Conservation (phyloP, 2,888 invertebrate genomes). For the Galeruca laticollis region DNA sequence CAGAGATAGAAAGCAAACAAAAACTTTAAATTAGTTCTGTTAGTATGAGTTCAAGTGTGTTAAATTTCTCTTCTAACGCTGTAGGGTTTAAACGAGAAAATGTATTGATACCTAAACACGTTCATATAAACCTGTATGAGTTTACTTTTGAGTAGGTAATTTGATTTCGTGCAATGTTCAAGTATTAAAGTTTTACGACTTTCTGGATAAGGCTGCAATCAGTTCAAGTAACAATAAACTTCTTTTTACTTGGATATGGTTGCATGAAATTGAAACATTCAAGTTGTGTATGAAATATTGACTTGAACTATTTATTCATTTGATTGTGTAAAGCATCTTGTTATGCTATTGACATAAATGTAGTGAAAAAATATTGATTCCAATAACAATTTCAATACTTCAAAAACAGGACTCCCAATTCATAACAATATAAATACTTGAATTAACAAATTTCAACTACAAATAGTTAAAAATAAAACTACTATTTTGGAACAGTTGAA, state of each 20-base stretch:
- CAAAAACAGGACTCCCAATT: too few relatives aligned
- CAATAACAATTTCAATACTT: too few relatives aligned
- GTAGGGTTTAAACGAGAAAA: neutral
- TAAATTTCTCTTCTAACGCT: constrained; percentile 1
- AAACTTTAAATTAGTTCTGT: constrained; percentile 22
- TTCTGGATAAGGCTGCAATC: neutral
- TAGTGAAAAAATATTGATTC: too few relatives aligned
- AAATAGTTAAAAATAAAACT: too few relatives aligned
- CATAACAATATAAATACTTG: too few relatives aligned
- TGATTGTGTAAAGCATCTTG: too few relatives aligned
- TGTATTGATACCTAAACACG: constrained; percentile 2
- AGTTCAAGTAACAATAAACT: neutral
- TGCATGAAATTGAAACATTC: neutral
- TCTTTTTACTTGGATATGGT: neutral
- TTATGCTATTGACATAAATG: too few relatives aligned
- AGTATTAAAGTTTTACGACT: neutral
- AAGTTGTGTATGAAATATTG: too few relatives aligned
- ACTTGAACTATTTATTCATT: too few relatives aligned
- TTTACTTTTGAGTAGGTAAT: neutral
- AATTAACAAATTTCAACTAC: too few relatives aligned
- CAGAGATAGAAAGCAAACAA: constrained; percentile 19
- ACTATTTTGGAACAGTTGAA: too few relatives aligned
- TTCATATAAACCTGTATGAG: neutral
- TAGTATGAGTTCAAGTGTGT: neutral
- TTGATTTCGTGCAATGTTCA: neutral